Conservation (phyloP, 1,140 invertebrate species). For the Leptinotarsa lineolata region DNA sequence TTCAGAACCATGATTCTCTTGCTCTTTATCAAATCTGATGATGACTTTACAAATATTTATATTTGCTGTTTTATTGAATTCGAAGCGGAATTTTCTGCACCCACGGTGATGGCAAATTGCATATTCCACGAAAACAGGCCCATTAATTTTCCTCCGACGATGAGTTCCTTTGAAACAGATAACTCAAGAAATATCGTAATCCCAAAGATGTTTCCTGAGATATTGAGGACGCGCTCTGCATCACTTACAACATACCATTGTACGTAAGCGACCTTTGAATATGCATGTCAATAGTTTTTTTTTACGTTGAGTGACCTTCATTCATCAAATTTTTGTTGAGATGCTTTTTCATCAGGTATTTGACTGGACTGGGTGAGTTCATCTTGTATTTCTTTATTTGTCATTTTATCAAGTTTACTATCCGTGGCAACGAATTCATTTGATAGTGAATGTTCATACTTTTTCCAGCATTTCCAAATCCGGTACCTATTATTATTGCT, state of each 20-base stretch:
- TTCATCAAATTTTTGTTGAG: background rate
- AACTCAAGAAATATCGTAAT: background rate
- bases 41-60: background rate
- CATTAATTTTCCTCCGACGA: background rate
- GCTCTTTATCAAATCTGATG: constrained; percentile 1
- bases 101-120: background rate
- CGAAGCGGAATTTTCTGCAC: background rate
- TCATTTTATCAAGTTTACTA: background rate
- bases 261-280: background rate
- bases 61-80: background rate
- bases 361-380: background rate
- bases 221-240: background rate
- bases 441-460: background rate
- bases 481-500: background rate
- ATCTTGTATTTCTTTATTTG: background rate
- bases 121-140: background rate
- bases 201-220: background rate
- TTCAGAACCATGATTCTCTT: constrained; percentile 5
- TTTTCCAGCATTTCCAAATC: background rate
- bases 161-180: background rate
- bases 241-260: background rate
- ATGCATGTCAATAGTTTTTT: background rate
- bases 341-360: background rate
- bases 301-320: background rate
- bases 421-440: background rate